These are phyloP conservation scores for Cyclophora punctaria DNA, from an alignment of 2,888 invertebrate species.

Conservation along the genomic window DNA sequence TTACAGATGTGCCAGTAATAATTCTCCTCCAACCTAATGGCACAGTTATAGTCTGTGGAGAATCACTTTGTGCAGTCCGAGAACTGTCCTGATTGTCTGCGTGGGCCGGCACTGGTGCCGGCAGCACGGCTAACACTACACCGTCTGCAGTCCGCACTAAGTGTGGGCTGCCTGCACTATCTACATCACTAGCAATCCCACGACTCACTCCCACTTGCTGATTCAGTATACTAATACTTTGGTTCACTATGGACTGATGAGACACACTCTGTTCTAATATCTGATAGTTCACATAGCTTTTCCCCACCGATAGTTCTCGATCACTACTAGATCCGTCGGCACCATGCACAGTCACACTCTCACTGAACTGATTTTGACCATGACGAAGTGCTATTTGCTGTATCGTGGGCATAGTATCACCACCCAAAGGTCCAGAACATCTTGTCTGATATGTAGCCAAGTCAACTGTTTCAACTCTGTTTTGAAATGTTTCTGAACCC, in stretches of 20 bases:
- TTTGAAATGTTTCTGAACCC: slow-evolving; percentile 46
- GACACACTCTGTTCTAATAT: slow-evolving; percentile 71
- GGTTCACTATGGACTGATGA: slow-evolving; percentile 70
- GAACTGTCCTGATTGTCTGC: slow-evolving; percentile 43
- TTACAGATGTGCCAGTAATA: slow-evolving; percentile 56
- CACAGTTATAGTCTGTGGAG: slow-evolving; percentile 58
- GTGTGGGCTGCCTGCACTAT: slow-evolving; percentile 47
- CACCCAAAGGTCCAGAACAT: slow-evolving; percentile 42
- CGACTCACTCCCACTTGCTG: slow-evolving; percentile 66
- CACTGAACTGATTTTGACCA: slow-evolving; percentile 51
- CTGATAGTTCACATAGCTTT: slow-evolving; percentile 69
- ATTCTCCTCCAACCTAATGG: slow-evolving; percentile 70
- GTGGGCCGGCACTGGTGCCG: slow-evolving; percentile 32
- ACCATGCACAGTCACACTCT: slow-evolving; percentile 51
- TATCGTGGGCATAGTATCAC: slow-evolving; percentile 49
- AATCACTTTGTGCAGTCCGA: slow-evolving; percentile 55
- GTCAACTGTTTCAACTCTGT: slow-evolving; percentile 42
- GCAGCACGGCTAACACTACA: slow-evolving; percentile 64
- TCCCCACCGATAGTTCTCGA: slow-evolving; percentile 50
- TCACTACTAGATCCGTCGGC: slow-evolving; percentile 52
- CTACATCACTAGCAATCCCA: slow-evolving; percentile 52
- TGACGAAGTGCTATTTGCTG: slow-evolving; percentile 44
- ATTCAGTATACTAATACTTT: slow-evolving; percentile 69
- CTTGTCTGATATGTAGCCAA: slow-evolving; percentile 47
- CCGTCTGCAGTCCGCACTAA: slow-evolving; percentile 65